Percentiles rank a stretch among this genome's conserved stretches.
Conservation (phyloP, 2,113 vertebrate genomes). For the Muntiacus reevesi region DNA sequence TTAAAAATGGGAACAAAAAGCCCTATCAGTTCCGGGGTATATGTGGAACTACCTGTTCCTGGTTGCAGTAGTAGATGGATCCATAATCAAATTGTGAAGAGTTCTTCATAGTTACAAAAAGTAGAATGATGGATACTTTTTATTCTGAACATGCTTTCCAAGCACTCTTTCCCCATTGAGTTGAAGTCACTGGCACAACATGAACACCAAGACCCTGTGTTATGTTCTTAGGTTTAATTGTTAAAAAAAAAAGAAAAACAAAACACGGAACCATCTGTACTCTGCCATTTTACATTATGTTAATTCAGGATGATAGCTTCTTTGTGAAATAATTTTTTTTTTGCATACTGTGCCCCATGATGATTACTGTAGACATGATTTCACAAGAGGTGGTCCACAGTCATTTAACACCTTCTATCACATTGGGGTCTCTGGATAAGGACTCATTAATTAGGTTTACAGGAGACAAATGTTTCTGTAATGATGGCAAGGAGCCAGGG, state of each 20-base stretch:
- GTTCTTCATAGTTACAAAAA: not conserved
- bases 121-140: not conserved
- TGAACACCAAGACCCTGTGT: not conserved
- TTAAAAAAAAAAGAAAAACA: not conserved
- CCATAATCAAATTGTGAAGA: not conserved
- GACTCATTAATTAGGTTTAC: slow-evolving; percentile 68
- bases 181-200: not conserved
- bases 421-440: slow-evolving; percentile 53
- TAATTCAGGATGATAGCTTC: slow-evolving; percentile 32
- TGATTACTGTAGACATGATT: not conserved
- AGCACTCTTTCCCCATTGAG: not conserved
- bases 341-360: not conserved
- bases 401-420: slow-evolving; percentile 61
- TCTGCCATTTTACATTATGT: not conserved
- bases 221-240: slow-evolving; percentile 7
- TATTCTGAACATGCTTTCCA: not conserved
- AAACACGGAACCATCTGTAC: not conserved
- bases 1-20: no score
- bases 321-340: not conserved
- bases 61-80: no score
- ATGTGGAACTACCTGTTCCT: not conserved
- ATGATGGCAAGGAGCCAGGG: slow-evolving; percentile 46
- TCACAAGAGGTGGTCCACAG: slow-evolving; percentile 10
- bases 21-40: not conserved
- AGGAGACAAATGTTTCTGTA: slow-evolving; percentile 52